Conservation (phyloP, 2,113 vertebrate genomes). For the Copsychus sechellarum region DNA sequence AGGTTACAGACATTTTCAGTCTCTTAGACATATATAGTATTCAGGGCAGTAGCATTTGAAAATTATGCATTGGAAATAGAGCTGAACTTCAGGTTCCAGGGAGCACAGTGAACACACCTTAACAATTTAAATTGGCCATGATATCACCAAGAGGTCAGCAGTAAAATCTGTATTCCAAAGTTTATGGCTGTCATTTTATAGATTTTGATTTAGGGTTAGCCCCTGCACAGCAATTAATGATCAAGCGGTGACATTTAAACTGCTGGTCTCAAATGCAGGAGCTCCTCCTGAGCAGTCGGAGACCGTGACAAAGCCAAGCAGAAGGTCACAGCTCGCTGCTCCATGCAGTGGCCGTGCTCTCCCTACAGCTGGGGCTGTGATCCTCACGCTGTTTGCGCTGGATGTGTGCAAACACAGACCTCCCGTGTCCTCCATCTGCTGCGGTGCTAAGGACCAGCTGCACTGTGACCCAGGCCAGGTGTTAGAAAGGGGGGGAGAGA, state of each 20-base stretch:
- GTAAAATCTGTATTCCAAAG: not conserved
- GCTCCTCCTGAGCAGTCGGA: not conserved
- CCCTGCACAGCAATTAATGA: not conserved
- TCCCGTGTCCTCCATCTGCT: not conserved
- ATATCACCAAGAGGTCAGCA: not conserved
- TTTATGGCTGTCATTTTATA: constrained; percentile 23
- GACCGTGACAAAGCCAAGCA: not conserved
- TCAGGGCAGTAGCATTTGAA: not conserved
- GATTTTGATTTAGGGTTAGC: constrained; percentile 22
- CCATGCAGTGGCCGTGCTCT: rapidly evolving
- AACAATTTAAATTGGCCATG: not conserved
- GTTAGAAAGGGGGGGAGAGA: not conserved
- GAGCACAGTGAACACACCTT: not conserved
- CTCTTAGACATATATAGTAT: not conserved
- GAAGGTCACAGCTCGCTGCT: not conserved
- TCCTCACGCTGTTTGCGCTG: not conserved
- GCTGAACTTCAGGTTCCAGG: not conserved
- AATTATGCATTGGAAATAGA: not conserved
- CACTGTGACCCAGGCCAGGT: not conserved
- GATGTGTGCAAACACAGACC: not conserved
- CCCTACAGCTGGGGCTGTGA: not conserved
- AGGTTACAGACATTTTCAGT: not conserved
- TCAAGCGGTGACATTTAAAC: constrained; percentile 38
- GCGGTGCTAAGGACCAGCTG: not conserved
- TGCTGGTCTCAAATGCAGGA: not conserved